A percentile compares a stretch with the other conserved stretches of the same genome.
Conservation (phyloP, 1,140 invertebrate species). For the Galleria mellonella region DNA sequence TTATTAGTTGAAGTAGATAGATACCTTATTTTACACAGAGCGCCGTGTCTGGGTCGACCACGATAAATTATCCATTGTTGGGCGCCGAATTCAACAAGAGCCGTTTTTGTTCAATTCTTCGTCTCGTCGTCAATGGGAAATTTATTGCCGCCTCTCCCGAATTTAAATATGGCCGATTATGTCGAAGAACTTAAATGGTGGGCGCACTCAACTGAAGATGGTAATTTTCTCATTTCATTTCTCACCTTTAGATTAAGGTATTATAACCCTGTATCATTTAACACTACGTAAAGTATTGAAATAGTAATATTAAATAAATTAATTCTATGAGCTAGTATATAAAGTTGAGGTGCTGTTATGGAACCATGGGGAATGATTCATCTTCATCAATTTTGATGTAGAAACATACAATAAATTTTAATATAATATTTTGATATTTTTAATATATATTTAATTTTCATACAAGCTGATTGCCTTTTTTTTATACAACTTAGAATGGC, state of each 20-base stretch:
- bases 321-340: too few relatives aligned
- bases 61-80: slow-evolving; percentile 72
- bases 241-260: slow-evolving; percentile 6
- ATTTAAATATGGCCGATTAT: slow-evolving; percentile 69
- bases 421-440: too few relatives aligned
- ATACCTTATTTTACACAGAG: slow-evolving; percentile 44
- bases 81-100: slow-evolving; percentile 58
- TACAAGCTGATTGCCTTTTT: too few relatives aligned
- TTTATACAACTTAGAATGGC: too few relatives aligned
- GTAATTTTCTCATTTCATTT: slow-evolving; percentile 42
- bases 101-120: slow-evolving; percentile 71
- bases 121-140: slow-evolving; percentile 66
- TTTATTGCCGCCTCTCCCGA: slow-evolving; percentile 60
- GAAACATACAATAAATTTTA: too few relatives aligned
- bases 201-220: slow-evolving; percentile 37
- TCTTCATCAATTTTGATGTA: too few relatives aligned
- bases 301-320: too few relatives aligned
- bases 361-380: too few relatives aligned
- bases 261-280: too few relatives aligned
- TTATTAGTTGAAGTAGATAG: slow-evolving; percentile 22
- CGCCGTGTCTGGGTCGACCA: slow-evolving; percentile 40
- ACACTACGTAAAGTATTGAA: too few relatives aligned
- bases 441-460: too few relatives aligned
- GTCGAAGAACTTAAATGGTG: slow-evolving; percentile 48
- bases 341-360: too few relatives aligned